Evolutionary conservation across 1,140 invertebrate species (phyloP).

Genomic region (Callitettix versicolor): DNA sequence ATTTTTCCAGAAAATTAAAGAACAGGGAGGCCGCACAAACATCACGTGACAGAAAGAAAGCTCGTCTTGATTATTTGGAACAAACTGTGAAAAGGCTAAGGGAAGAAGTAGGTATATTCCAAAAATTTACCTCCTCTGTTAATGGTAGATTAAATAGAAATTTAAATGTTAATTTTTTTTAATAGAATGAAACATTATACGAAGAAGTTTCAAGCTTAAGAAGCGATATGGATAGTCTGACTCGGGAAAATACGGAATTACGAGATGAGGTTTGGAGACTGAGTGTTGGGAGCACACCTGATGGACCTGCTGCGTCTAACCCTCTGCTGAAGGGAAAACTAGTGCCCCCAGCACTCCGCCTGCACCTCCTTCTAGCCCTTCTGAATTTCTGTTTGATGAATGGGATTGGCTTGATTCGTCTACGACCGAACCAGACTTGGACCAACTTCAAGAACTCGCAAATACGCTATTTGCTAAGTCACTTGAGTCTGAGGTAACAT

Average conservation of each 20-base stretch:
- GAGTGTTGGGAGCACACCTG: conserved; percentile 10
- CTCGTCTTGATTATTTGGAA: conserved; percentile 81
- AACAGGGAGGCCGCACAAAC: conserved; percentile 96
- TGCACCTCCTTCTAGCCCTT: conserved; percentile 26
- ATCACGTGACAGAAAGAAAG: conserved; percentile 92
- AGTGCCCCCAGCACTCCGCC: conserved; percentile 44
- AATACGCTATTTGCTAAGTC: conserved; percentile 66
- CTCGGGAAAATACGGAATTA: conserved; percentile 45
- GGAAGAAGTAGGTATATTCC: conserved; percentile 30
- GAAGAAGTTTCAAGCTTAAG: conserved; percentile 10
- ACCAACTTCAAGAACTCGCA: conserved; percentile 63
- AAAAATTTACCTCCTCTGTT: too few relatives aligned
- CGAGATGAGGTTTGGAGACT: conserved; percentile 32
- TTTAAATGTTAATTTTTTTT: conserved; percentile 6
- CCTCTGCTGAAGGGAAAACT: conserved; percentile 73
- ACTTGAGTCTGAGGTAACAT: conserved; percentile 51
- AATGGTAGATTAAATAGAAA: neutral
- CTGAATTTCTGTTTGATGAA: conserved; percentile 14
- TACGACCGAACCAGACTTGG: conserved; percentile 53
- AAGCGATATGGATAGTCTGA: conserved; percentile 20
- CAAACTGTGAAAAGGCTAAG: conserved; percentile 49
- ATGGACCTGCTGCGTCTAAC: conserved; percentile 66
- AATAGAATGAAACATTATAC: conserved; percentile 21
- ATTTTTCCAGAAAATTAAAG: conserved; percentile 74
- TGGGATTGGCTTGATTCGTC: conserved; percentile 39